Conservation (phyloP, 2,797 vertebrate species). For the Muraenolepis orangiensis region DNA sequence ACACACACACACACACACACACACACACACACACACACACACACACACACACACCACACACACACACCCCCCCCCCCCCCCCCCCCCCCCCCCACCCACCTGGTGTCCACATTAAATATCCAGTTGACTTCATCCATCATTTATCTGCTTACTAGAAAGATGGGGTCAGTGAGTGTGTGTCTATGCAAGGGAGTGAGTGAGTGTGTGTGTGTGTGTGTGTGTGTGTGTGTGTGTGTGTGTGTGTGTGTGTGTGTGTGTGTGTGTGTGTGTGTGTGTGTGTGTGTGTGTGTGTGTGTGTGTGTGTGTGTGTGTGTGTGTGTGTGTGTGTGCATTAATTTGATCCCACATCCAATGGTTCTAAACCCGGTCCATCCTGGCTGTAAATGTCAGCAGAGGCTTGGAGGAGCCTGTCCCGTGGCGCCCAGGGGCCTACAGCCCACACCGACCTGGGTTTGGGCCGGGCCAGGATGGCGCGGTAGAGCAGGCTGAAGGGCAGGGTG, state of each 20-base stretch:
- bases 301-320: neutral
- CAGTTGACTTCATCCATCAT: constrained; percentile 60
- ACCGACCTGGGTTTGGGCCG: constrained; percentile 82
- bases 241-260: neutral
- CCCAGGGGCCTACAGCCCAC: no score
- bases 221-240: neutral
- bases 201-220: neutral
- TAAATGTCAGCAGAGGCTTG: no score
- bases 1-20: no score
- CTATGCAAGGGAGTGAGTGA: neutral
- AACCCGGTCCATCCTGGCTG: no score
- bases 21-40: no score
- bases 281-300: neutral
- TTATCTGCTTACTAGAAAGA: constrained; percentile 51
- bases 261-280: neutral
- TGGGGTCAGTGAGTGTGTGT: neutral
- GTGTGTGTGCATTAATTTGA: neutral
- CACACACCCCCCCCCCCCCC: no score
- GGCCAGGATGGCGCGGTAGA: constrained; percentile 86
- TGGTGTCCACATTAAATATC: constrained; percentile 58
- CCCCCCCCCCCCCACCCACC: constrained; percentile 46
- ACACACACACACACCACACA: no score
- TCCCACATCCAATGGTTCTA: neutral
- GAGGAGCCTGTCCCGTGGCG: no score
- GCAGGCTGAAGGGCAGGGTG: constrained; percentile 83